Conservation (phyloP, 1,140 invertebrate species). For the Platyura marginata region DNA sequence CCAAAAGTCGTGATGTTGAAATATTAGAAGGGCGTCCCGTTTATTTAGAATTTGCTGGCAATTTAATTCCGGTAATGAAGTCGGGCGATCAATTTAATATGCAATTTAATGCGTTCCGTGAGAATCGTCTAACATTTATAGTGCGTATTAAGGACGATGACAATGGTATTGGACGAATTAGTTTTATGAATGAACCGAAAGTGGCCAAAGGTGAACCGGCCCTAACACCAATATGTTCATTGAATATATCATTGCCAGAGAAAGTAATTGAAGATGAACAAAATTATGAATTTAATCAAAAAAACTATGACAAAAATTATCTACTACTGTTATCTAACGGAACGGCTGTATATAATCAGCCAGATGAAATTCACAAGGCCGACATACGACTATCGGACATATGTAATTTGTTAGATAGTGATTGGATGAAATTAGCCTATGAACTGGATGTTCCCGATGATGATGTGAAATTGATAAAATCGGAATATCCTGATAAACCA, state of each 20-base stretch:
- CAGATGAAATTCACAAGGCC: slow-evolving; percentile 12
- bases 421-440: slow-evolving; percentile 75
- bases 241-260: slow-evolving; percentile 84
- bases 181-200: slow-evolving; percentile 93
- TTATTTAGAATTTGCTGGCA: slow-evolving; percentile 93
- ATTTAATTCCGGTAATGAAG: slow-evolving; percentile 90
- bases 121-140: slow-evolving; percentile 87
- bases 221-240: slow-evolving; percentile 89
- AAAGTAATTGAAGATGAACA: slow-evolving; percentile 1
- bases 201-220: slow-evolving; percentile 69
- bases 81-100: slow-evolving; percentile 89
- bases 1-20: slow-evolving; percentile 94
- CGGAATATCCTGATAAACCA: slow-evolving; percentile 57
- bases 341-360: neutral
- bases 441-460: slow-evolving; percentile 65
- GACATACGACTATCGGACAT: slow-evolving; percentile 69
- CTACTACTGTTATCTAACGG: slow-evolving; percentile 7
- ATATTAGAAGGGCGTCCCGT: slow-evolving; percentile 88
- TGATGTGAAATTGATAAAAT: slow-evolving; percentile 71
- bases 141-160: slow-evolving; percentile 75
- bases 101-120: slow-evolving; percentile 88
- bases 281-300: neutral
- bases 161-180: slow-evolving; percentile 55
- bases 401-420: slow-evolving; percentile 69
- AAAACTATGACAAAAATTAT: slow-evolving; percentile 7